A percentile compares a stretch with the other conserved stretches of the same genome.
These are phyloP conservation scores for Myrmecobius fasciatus DNA, from an alignment of 2,113 vertebrate genomes.

Conservation along the genomic window DNA sequence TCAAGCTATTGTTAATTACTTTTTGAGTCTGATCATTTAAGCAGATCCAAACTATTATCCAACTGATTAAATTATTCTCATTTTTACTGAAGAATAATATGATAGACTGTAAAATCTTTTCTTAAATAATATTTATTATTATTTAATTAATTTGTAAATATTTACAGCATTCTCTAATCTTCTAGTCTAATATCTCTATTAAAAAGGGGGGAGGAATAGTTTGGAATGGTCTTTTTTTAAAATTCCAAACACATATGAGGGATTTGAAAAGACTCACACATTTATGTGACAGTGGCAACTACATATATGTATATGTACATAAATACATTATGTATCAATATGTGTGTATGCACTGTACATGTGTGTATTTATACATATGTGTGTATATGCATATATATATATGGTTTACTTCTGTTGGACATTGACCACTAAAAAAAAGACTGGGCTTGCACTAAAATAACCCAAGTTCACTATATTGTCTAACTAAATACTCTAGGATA, in stretches of 20 bases:
- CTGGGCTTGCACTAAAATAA: neutral
- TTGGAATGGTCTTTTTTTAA: neutral
- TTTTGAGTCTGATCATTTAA: no score
- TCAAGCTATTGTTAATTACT: no score
- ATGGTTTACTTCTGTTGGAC: neutral
- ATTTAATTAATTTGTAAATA: neutral
- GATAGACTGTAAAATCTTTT: neutral
- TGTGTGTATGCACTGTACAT: no score
- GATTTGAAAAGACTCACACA: neutral
- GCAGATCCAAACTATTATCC: no score
- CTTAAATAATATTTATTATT: neutral
- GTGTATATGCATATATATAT: neutral
- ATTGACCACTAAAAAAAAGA: neutral
- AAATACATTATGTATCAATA: neutral
- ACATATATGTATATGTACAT: neutral
- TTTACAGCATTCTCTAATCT: neutral
- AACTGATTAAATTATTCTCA: no score
- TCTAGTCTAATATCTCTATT: no score
- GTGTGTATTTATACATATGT: no score
- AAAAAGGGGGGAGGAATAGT: neutral
- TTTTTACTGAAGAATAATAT: no score
- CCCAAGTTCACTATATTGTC: neutral
- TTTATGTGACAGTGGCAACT: neutral
- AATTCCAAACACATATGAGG: neutral
- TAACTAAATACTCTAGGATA: neutral